phyloP scores from a whole-genome alignment of 2,113 vertebrate genomes.

The Toxostoma redivivum region DNA sequence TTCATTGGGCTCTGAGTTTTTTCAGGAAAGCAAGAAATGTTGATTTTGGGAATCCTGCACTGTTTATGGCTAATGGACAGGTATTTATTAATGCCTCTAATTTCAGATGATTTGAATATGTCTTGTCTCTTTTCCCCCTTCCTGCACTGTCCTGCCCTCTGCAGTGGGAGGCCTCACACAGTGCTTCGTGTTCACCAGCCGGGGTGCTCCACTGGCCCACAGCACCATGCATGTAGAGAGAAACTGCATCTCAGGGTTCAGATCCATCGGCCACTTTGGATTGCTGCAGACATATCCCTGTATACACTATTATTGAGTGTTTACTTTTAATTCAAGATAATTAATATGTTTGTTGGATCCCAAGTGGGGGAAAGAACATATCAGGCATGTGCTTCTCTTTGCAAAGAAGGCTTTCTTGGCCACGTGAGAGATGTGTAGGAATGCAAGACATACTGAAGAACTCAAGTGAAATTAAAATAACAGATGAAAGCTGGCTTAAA shows the following conservation, averaged over 20 bases:
- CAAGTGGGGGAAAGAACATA: background rate
- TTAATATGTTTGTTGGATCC: background rate
- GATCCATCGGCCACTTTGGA: background rate
- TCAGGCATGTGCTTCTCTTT: background rate
- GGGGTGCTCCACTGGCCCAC: background rate
- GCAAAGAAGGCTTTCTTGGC: background rate
- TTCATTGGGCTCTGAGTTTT: background rate
- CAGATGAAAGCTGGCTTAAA: background rate
- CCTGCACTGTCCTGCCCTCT: background rate
- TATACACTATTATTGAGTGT: background rate
- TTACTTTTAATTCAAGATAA: conserved; percentile 14
- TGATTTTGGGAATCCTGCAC: background rate
- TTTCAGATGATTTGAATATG: background rate
- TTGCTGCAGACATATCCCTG: background rate
- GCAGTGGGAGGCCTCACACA: background rate
- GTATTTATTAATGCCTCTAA: background rate
- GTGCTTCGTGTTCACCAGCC: background rate
- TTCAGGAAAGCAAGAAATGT: background rate
- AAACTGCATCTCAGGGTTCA: background rate
- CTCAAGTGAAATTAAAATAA: background rate
- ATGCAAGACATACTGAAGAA: background rate
- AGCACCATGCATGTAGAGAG: background rate
- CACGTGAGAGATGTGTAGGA: background rate
- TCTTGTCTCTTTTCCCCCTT: background rate
- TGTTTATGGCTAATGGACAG: background rate